Conservation (phyloP, 2,113 vertebrate genomes). For the Carassius carassius region DNA sequence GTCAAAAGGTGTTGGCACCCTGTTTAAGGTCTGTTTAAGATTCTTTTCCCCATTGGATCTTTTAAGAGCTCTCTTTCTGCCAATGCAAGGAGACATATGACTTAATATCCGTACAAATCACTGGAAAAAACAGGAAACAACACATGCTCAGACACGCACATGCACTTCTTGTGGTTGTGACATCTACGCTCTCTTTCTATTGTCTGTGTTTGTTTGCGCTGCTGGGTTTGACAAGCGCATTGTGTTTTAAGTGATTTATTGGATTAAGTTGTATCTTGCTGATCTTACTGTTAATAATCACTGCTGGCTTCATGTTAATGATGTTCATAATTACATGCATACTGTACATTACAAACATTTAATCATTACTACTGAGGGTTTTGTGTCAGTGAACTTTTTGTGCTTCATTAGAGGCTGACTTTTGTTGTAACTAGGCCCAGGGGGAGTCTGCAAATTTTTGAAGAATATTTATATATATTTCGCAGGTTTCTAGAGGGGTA, state of each 20-base stretch:
- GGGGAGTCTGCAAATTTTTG: background rate
- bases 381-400: background rate
- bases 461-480: background rate
- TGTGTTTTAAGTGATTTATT: background rate
- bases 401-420: background rate
- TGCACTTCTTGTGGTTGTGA: background rate
- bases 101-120: background rate
- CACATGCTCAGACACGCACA: background rate
- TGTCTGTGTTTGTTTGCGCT: constrained; percentile 6
- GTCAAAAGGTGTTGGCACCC: background rate
- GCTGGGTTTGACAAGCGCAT: background rate
- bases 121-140: background rate
- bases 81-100: background rate
- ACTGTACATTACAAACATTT: background rate
- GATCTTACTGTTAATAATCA: background rate
- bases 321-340: background rate
- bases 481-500: background rate
- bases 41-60: background rate
- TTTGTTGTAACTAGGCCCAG: background rate
- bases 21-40: background rate
- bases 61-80: constrained; percentile 12
- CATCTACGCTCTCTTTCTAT: background rate
- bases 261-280: background rate
- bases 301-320: background rate
- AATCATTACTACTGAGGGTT: background rate